A percentile compares a stretch with the other conserved stretches of the same genome.
Evolutionary conservation across 2,797 vertebrate genomes (phyloP).

Genomic region (Lutjanus argentimaculatus): DNA sequence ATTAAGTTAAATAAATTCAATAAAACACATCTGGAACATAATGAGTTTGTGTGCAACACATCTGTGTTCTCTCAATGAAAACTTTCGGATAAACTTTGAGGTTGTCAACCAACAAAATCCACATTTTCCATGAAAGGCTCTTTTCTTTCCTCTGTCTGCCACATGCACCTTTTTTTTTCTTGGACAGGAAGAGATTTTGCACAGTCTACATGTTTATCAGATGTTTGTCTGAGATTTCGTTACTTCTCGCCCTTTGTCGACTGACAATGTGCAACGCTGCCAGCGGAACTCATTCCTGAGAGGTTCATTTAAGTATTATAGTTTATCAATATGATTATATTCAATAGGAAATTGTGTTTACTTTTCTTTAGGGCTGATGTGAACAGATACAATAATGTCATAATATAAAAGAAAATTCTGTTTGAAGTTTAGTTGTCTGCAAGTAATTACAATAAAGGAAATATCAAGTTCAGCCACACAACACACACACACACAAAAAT

Average conservation of each 20-base stretch:
- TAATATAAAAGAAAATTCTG: not conserved
- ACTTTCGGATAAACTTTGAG: not conserved
- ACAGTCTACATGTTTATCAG: not conserved
- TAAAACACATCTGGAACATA: not conserved
- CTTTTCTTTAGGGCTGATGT: conserved; percentile 15
- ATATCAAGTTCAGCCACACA: not conserved
- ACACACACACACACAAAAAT: too few relatives aligned
- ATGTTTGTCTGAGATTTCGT: conserved; percentile 8
- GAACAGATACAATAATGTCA: not conserved
- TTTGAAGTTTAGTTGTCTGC: not conserved
- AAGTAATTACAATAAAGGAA: not conserved
- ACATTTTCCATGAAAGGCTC: not conserved
- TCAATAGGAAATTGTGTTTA: not conserved
- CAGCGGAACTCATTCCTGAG: not conserved
- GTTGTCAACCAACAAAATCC: not conserved
- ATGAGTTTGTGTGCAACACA: not conserved
- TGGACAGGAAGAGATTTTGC: not conserved
- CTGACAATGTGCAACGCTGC: not conserved
- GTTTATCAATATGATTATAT: not conserved
- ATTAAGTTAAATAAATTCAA: not conserved
- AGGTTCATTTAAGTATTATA: not conserved
- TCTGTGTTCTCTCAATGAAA: not conserved
- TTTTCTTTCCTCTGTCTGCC: not conserved
- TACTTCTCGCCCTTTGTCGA: conserved; percentile 15
- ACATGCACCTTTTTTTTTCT: not conserved